Evolutionary conservation across 2,888 invertebrate genomes (phyloP).

Genomic region (Uropetala carovei): DNA sequence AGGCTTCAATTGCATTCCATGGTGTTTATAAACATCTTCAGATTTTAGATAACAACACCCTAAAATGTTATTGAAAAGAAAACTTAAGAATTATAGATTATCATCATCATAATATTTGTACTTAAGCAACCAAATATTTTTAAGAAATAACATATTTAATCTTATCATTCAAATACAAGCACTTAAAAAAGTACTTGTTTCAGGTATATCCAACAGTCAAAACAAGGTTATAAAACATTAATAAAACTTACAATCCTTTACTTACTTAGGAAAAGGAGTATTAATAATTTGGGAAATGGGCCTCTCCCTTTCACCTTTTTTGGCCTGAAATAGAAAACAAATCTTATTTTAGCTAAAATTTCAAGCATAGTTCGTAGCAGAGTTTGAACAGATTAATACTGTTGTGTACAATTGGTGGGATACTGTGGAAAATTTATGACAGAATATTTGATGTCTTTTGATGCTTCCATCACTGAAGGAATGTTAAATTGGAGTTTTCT

Average conservation of each 20-base stretch:
- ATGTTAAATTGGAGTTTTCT: background rate
- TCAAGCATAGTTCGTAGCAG: background rate
- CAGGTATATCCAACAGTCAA: too few relatives aligned
- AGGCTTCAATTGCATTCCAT: constrained; percentile 5
- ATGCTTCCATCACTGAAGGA: background rate
- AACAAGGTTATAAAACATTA: too few relatives aligned
- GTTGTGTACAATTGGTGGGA: too few relatives aligned
- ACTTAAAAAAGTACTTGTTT: too few relatives aligned
- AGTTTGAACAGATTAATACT: background rate
- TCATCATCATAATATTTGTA: background rate
- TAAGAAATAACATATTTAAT: background rate
- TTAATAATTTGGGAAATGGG: constrained; percentile 12
- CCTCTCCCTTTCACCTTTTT: constrained; percentile 18
- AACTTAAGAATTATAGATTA: background rate
- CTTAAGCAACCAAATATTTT: background rate
- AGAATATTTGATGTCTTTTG: too few relatives aligned
- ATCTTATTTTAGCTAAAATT: background rate
- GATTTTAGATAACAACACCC: constrained; percentile 35
- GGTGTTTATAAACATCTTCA: background rate
- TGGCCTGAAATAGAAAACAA: background rate
- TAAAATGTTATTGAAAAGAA: background rate
- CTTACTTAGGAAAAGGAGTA: constrained; percentile 55
- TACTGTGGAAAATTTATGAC: background rate
- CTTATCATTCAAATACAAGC: too few relatives aligned
- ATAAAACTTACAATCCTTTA: background rate